Conservation (phyloP, 2,888 invertebrate species). For the Osedax fenrisi region DNA sequence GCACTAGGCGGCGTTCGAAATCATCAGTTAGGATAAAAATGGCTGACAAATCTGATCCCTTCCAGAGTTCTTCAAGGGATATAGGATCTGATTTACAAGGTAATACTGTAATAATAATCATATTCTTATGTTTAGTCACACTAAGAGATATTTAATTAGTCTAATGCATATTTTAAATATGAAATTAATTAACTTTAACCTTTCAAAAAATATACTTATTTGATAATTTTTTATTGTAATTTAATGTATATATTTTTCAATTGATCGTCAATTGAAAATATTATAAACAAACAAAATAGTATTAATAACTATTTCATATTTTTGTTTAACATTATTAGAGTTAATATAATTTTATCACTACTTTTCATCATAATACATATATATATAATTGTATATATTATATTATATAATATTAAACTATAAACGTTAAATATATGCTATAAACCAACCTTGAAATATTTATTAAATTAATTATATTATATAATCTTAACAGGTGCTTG, state of each 20-base stretch:
- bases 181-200: not conserved
- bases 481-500: too few relatives aligned
- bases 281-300: not conserved
- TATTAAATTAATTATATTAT: too few relatives aligned
- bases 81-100: not conserved
- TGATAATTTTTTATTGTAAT: not conserved
- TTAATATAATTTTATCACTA: not conserved
- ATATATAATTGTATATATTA: too few relatives aligned
- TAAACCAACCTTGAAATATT: too few relatives aligned
- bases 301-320: not conserved
- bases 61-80: constrained; percentile 19
- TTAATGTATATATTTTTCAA: not conserved
- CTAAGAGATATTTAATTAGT: not conserved
- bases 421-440: too few relatives aligned
- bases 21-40: constrained; percentile 31
- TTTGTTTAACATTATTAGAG: not conserved
- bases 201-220: not conserved
- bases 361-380: too few relatives aligned
- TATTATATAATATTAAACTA: too few relatives aligned
- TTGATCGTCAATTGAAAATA: not conserved
- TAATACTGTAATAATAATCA: not conserved
- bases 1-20: constrained; percentile 27
- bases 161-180: not conserved
- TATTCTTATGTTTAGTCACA: not conserved
- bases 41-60: constrained; percentile 31